Evolutionary conservation across 1,140 invertebrate genomes (phyloP).

Genomic region (Amphibalanus amphitrite): DNA sequence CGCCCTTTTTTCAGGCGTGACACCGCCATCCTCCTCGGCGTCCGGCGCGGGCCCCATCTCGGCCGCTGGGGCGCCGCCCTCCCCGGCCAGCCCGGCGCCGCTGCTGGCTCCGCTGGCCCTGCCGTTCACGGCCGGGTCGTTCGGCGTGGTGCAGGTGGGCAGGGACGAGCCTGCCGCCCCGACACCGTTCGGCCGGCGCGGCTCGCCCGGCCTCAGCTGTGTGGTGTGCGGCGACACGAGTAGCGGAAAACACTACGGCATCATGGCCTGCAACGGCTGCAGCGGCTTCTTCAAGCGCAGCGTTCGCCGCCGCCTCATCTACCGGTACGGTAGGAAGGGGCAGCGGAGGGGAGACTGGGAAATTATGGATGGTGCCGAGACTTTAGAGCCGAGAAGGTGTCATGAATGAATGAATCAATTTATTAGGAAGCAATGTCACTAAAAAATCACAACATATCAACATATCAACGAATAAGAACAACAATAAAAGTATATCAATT

Average conservation of each 20-base stretch:
- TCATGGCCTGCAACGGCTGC: conserved; percentile 97
- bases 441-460: conserved; percentile 2
- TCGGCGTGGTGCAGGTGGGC: neutral
- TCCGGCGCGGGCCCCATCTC: too few relatives aligned
- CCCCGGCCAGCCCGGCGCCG: conserved; percentile 31
- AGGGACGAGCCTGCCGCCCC: neutral
- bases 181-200: conserved; percentile 10
- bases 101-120: conserved; percentile 90
- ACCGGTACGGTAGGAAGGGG: conserved; percentile 45
- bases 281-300: conserved; percentile 97
- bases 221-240: conserved; percentile 94
- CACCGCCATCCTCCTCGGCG: too few relatives aligned
- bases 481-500: too few relatives aligned
- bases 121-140: conserved; percentile 67
- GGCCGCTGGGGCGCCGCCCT: conserved; percentile 12
- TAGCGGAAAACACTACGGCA: conserved; percentile 95
- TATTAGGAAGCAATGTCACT: neutral
- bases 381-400: neutral
- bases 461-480: too few relatives aligned
- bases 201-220: conserved; percentile 32
- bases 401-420: neutral
- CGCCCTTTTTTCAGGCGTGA: too few relatives aligned
- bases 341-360: conserved; percentile 3
- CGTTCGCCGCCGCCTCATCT: conserved; percentile 89
- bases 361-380: neutral